Conservation (phyloP, 2,888 invertebrate species). For the Drosophila eohydei region DNA sequence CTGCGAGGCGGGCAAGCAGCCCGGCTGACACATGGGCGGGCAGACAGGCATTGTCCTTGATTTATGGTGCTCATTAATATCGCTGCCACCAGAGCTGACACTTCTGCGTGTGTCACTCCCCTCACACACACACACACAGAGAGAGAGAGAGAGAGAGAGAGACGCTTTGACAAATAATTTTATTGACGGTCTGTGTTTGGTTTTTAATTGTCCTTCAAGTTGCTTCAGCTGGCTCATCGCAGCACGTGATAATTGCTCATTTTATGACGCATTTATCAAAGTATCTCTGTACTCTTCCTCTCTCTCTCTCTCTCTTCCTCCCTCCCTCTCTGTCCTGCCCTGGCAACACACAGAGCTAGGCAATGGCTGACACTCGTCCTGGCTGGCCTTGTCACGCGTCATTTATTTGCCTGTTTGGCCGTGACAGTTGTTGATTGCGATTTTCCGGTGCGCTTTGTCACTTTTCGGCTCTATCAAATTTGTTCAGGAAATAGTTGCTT, state of each 20-base stretch:
- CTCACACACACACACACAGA: neutral
- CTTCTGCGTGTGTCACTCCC: slow-evolving; percentile 56
- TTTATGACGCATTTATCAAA: slow-evolving; percentile 81
- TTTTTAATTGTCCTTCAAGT: slow-evolving; percentile 74
- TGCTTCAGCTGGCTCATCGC: slow-evolving; percentile 47
- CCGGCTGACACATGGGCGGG: slow-evolving; percentile 9
- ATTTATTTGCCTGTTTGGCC: slow-evolving; percentile 71
- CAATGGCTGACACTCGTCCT: slow-evolving; percentile 23
- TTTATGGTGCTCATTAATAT: slow-evolving; percentile 79
- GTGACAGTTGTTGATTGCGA: slow-evolving; percentile 73
- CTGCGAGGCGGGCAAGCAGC: slow-evolving; percentile 39
- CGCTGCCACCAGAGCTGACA: slow-evolving; percentile 71
- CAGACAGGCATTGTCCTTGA: slow-evolving; percentile 64
- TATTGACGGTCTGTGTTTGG: slow-evolving; percentile 79
- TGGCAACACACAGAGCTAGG: slow-evolving; percentile 50
- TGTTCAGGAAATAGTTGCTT: slow-evolving; percentile 22
- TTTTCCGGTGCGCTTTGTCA: slow-evolving; percentile 37
- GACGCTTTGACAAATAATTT: slow-evolving; percentile 83
- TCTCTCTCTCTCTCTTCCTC: slow-evolving; percentile 6
- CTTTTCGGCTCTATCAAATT: slow-evolving; percentile 23
- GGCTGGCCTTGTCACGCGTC: slow-evolving; percentile 63
- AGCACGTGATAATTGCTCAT: slow-evolving; percentile 81
- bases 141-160: slow-evolving; percentile 14
- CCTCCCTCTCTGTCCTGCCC: neutral
- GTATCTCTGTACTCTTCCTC: slow-evolving; percentile 35